Base-by-base conservation (phyloP, 2,797 vertebrate genomes). In the Phataginus tetradactyla region DNA sequence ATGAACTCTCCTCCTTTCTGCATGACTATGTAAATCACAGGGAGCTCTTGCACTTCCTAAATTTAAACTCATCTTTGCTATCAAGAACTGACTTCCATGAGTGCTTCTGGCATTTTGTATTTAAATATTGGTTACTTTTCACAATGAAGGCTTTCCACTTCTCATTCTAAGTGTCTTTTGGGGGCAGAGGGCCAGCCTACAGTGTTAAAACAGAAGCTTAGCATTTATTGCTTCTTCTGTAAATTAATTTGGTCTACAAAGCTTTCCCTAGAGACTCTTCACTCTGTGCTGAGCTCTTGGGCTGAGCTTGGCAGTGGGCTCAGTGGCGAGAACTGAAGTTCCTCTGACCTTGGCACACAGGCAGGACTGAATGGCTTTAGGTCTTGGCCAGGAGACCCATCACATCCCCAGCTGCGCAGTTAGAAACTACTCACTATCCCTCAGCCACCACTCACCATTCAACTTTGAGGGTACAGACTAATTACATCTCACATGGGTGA, bases 1-100 rank as follows among this genome's bases (percentile, higher is more conserved):
- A 87, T 89, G 37, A 96, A 21, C 64, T 97, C 7, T 34, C 68
- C 57, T 94, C 94, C 15, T 85, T 96, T 94, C 59, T 92, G 49
- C 37, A 84, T 59, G 55, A 37, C 55, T 42, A 5, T 68, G 34
- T 86, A 96, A 92, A 45, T 92, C 45, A 72, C 55, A 61, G 61
- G 59, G 23, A 18, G 57, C 11, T 94, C 29, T 72, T 75, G 34
- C 39, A 74, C 39, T 81, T 79, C 39, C 10, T 42, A 49, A 81
- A 21, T 90, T 95, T 57, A 90, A 95, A 89, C 7, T 91, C 89
- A 7, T 61, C 37, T 94, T 94, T 81, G 23, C 57, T 75, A 18
- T 69, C 0, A 9, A 64, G 83, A 37, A 9, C 72, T 91, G 84
- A 81, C 63, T 96, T 88, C n/a, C 61, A 29, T 6, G 71, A 57